Conservation (phyloP, 1,140 invertebrate genomes). For the Anthonomus grandis region DNA sequence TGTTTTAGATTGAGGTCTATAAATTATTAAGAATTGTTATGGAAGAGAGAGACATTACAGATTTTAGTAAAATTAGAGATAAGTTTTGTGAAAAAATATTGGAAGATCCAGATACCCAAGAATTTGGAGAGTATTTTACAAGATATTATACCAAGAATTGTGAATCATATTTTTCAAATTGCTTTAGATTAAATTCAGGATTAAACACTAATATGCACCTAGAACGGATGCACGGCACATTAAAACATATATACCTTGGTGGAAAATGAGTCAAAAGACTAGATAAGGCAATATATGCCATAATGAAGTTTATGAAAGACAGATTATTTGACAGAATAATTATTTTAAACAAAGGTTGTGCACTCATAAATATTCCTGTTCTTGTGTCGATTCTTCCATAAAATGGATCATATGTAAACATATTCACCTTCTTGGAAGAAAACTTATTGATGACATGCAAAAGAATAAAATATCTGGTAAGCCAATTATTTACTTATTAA, state of each 20-base stretch:
- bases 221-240: conserved; percentile 22
- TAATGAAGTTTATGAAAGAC: conserved; percentile 21
- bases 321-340: conserved; percentile 17
- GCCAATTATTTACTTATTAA: too few species aligned
- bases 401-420: conserved; percentile 18
- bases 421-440: conserved; percentile 5
- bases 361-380: conserved; percentile 10
- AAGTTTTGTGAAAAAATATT: neutral
- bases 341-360: conserved; percentile 10
- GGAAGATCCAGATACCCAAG: conserved; percentile 10
- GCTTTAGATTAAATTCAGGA: conserved; percentile 4
- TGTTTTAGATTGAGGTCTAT: conserved; percentile 13
- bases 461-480: too few species aligned
- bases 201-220: conserved; percentile 24
- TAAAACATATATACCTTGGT: conserved; percentile 23
- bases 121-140: conserved; percentile 24
- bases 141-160: conserved; percentile 15
- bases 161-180: conserved; percentile 19
- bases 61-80: neutral
- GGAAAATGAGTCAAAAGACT: conserved; percentile 13
- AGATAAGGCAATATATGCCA: conserved; percentile 15
- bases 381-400: conserved; percentile 2
- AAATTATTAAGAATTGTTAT: conserved; percentile 17
- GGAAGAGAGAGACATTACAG: conserved; percentile 7
- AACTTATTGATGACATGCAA: too few species aligned